phyloP scores from a whole-genome alignment of 2,797 vertebrate genomes.

The Coluber constrictor region DNA sequence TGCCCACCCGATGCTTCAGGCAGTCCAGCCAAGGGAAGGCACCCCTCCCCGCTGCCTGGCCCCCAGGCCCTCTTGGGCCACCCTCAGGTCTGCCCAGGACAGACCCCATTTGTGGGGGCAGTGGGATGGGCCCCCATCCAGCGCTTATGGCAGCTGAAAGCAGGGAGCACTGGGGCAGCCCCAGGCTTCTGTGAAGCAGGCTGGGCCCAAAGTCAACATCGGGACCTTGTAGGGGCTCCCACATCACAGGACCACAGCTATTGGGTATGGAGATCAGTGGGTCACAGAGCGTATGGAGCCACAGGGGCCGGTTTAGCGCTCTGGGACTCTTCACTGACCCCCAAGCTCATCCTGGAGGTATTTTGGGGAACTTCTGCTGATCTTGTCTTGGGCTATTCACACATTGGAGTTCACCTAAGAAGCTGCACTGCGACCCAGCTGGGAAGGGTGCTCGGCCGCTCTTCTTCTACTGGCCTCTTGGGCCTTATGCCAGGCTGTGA shows the following conservation, averaged over 20 bases:
- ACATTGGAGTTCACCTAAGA: neutral
- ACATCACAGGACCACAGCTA: neutral
- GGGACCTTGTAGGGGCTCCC: neutral
- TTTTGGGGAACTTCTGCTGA: neutral
- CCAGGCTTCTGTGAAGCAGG: neutral
- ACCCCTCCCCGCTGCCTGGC: accelerated
- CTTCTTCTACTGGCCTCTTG: neutral
- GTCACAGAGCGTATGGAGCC: neutral
- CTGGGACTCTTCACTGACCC: neutral
- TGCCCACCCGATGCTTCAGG: neutral
- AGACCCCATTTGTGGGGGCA: neutral
- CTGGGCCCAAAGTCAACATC: neutral
- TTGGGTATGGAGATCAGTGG: neutral
- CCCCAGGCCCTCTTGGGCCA: neutral
- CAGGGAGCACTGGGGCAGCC: neutral
- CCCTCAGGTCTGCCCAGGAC: neutral
- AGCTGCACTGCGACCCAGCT: neutral
- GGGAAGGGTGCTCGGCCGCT: neutral
- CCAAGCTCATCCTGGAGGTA: neutral
- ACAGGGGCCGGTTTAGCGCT: neutral
- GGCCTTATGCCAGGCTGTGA: neutral
- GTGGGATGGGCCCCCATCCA: neutral
- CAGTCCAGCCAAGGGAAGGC: neutral
- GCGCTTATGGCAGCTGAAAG: neutral
- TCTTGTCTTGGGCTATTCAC: neutral